Evolutionary conservation across 1,140 invertebrate genomes (phyloP), one percentile per base, ranked within the genome.

Genomic region (Eriosoma lanigerum): DNA sequence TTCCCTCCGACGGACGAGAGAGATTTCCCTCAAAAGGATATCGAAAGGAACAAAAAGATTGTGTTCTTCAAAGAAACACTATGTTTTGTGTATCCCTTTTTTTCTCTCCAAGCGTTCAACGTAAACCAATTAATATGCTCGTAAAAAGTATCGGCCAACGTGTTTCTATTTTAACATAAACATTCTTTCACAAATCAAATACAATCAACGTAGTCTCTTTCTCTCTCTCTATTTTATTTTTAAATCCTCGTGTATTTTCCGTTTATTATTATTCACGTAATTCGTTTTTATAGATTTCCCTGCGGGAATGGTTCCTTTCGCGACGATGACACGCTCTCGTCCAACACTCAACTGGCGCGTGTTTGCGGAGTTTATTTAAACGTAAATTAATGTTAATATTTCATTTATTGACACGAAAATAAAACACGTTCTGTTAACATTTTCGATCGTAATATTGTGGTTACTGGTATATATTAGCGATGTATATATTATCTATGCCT

Each of bases 41-140:
- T 26, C 17, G 66, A 50, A 50, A 13, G 24, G 21, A 50, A 70
- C 66, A 50, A 50, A 70, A 70, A 50, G 44, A 26, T 46, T 10
- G 29, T 6, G 5, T 21, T 17, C 21, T 70, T 70, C 66, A 70
- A 70, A 70, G 46, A 50, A 50, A 50, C 21, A 12, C 12, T 17
- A 15, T 50, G 26, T 70, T 70, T 15, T 29, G 13, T 46, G 12
- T 68, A 68, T 38, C 32, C 13, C n/a, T 24, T 70, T 24, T 70
- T 26, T 15, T 6, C 46, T n/a, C n/a, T n/a, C n/a, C n/a, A n/a
- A n/a, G n/a, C 15, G 24, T 19, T 70, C 66, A 12, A 5, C 24
- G 66, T 70, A 50, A 70, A 70, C 66, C 66, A 68, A 68, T 68
- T 68, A 68, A 68, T 68, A n/a, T 15, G n/a, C 5, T 19, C n/a